Evolutionary conservation across 2,888 invertebrate genomes (phyloP).

Genomic region (Trachelus iudaicus): DNA sequence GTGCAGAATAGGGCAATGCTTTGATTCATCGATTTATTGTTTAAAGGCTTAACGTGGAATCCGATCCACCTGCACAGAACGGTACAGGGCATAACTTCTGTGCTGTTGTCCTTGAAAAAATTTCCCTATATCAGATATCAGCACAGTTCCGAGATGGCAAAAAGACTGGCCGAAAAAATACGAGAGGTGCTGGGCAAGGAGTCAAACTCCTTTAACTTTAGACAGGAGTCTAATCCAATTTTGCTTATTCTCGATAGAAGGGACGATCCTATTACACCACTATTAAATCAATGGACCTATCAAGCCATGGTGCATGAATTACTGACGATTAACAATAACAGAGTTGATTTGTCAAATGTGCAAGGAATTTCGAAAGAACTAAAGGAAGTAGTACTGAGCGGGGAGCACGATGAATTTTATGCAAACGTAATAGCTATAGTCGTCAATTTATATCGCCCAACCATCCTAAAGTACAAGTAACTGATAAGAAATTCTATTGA

Average conservation of each 20-base stretch:
- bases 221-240: constrained; percentile 80
- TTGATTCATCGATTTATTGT: background rate
- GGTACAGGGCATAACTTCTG: constrained; percentile 85
- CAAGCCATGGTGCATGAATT: constrained; percentile 99
- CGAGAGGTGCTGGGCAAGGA: constrained; percentile 89
- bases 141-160: constrained; percentile 85
- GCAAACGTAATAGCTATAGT: constrained; percentile 72
- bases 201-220: constrained; percentile 87
- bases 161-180: constrained; percentile 85
- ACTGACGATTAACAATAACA: constrained; percentile 85
- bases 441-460: constrained; percentile 11
- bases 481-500: constrained; percentile 3
- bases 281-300: constrained; percentile 98
- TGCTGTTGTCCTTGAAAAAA: constrained; percentile 90
- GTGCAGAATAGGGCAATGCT: background rate
- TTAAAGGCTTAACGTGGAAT: constrained; percentile 78
- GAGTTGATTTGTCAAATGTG: constrained; percentile 88
- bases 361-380: constrained; percentile 90
- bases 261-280: constrained; percentile 95
- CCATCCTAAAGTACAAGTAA: background rate
- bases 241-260: constrained; percentile 91
- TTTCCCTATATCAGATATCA: constrained; percentile 91
- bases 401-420: constrained; percentile 98
- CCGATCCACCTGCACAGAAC: constrained; percentile 81
- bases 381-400: constrained; percentile 91